Evolutionary conservation across 2,797 vertebrate genomes (phyloP).

Genomic region (Netta rufina): DNA sequence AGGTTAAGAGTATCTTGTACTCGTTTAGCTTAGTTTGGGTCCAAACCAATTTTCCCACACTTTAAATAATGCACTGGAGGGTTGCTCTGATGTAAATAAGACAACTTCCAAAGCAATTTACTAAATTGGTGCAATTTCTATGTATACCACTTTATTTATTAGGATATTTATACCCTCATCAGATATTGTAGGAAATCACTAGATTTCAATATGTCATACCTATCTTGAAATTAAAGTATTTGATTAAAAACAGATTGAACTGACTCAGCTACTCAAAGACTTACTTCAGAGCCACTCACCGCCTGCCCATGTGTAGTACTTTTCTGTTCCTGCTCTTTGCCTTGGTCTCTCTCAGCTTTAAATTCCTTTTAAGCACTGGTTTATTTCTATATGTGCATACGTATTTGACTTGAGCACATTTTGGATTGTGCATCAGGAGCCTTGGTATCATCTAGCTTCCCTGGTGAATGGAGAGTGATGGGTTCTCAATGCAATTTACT

Average conservation of each 20-base stretch:
- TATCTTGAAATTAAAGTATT: background rate
- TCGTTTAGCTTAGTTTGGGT: background rate
- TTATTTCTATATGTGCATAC: background rate
- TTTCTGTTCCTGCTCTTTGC: background rate
- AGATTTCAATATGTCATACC: background rate
- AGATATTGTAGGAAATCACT: background rate
- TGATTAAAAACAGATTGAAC: background rate
- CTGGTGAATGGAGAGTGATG: background rate
- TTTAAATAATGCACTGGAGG: background rate
- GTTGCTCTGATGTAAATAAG: background rate
- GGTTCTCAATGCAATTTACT: background rate
- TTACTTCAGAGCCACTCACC: background rate
- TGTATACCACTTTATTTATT: background rate
- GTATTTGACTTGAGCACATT: fast-evolving
- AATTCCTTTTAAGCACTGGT: background rate
- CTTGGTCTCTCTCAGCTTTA: background rate
- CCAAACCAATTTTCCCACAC: background rate
- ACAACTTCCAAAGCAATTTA: background rate
- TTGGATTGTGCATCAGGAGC: background rate
- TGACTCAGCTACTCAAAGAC: background rate
- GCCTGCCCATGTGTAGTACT: background rate
- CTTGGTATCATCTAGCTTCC: background rate
- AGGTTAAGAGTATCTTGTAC: background rate
- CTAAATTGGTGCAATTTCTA: background rate
- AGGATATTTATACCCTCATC: background rate